Percentiles rank a stretch among this genome's conserved stretches.
Conservation (phyloP, 2,888 invertebrate species). For the Tubulanus polymorphus region DNA sequence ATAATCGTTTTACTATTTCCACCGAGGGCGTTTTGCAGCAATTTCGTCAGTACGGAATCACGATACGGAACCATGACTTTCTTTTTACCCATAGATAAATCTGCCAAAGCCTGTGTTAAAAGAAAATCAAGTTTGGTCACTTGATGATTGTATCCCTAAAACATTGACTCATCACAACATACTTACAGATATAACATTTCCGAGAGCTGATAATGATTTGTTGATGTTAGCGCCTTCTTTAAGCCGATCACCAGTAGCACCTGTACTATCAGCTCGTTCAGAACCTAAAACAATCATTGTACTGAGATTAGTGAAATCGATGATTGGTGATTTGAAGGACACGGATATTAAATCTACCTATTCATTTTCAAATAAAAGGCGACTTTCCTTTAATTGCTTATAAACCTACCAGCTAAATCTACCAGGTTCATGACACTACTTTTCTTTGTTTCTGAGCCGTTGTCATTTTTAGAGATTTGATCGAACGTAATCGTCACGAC, state of each 20-base stretch:
- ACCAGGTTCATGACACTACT: conserved; percentile 53
- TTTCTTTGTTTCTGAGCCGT: conserved; percentile 49
- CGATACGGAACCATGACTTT: conserved; percentile 52
- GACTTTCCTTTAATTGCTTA: neutral
- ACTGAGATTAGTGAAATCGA: no score
- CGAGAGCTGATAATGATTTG: conserved; percentile 52
- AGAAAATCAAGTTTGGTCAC: neutral
- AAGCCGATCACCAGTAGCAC: conserved; percentile 53
- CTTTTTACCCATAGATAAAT: conserved; percentile 51
- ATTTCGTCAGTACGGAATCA: conserved; percentile 53
- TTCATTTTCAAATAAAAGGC: neutral
- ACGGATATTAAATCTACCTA: no score
- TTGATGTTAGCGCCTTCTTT: conserved; percentile 55
- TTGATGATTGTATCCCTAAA: neutral
- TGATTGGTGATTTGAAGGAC: no score
- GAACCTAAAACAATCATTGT: conserved; percentile 47
- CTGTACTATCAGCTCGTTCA: conserved; percentile 54
- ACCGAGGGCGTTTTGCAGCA: conserved; percentile 53
- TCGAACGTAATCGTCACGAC: conserved; percentile 54
- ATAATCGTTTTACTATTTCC: conserved; percentile 55
- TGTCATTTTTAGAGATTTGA: conserved; percentile 47
- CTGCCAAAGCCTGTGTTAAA: conserved; percentile 48
- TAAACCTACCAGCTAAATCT: conserved; percentile 48
- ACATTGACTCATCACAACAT: neutral
- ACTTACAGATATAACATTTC: conserved; percentile 54